Evolutionary conservation across 2,888 invertebrate genomes (phyloP), one percentile per base, ranked within the genome.

Genomic region (Conchocele bisecta): DNA sequence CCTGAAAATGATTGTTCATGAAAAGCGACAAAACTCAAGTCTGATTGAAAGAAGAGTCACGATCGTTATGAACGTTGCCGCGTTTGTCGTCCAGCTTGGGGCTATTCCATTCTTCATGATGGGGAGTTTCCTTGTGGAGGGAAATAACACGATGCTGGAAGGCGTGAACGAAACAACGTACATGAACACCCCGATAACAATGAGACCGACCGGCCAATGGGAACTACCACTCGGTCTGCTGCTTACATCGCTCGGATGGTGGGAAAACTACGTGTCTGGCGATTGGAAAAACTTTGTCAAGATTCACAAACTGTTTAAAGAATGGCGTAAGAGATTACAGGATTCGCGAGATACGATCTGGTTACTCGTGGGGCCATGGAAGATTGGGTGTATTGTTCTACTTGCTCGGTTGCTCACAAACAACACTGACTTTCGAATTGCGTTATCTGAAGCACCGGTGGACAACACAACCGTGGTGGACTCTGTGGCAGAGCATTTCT

Each of bases 241-340:
- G 60, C 94, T 97, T 85, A 95, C 97, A 73, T 98, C 98, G 0
- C 93, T 97, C 39, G 96, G 97, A 29, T 99, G 98, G 97, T 99
- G 99, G 99, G 99, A 99, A 91, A 99, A 99, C 92, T 99, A 96
- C 89, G 96, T 98, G 0, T 85, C 86, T 11, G 83, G 86, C 1
- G 86, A 88, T 29, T 88, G 88, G 88, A 82, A 83, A 28, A 48
- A 87, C 22, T 85, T 79, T 64, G 83, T 83, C 13, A 82, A 81
- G 56, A 74, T 86, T 42, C 78, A 71, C 17, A 67, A 83, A 22
- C 81, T 83, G 2, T 86, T 87, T 63, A 84, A 84, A 64, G 77
- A 83, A 46, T 86, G 83, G 83, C 75, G 86, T 13, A 81, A 81
- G 28, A 73, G 83, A 26, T 60, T 87, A 13, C 84, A 86, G 48